Percentiles rank a stretch among this genome's conserved stretches.
Evolutionary conservation across 2,113 vertebrate genomes (phyloP).

Genomic region (Ardeotis arabs): DNA sequence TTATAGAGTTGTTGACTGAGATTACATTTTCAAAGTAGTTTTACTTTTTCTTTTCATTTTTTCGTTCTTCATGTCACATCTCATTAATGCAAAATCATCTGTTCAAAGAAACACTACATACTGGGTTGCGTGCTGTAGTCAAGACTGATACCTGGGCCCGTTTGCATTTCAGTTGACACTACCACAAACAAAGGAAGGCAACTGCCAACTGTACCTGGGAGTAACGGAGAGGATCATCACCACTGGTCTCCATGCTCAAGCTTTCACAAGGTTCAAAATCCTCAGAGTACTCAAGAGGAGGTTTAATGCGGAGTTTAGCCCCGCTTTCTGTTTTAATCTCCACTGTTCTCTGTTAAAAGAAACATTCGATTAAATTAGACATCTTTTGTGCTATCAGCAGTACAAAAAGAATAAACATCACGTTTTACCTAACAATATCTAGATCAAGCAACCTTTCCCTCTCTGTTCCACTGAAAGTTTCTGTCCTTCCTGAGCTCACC

Average conservation of each 20-base stretch:
- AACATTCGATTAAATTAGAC: neutral
- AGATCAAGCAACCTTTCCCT: neutral
- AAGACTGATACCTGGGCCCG: accelerated
- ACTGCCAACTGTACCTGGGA: conserved; percentile 64
- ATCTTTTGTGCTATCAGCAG: neutral
- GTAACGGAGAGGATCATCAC: neutral
- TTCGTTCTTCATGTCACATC: neutral
- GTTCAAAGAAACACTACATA: neutral
- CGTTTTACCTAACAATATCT: neutral
- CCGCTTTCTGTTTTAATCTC: conserved; percentile 88
- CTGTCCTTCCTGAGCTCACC: neutral
- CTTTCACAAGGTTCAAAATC: conserved; percentile 85
- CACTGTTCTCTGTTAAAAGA: conserved; percentile 80
- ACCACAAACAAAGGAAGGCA: neutral
- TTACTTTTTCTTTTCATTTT: neutral
- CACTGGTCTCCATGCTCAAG: conserved; percentile 73
- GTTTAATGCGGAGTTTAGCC: conserved; percentile 74
- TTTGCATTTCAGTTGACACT: neutral
- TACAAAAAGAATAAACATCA: neutral
- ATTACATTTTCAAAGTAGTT: neutral
- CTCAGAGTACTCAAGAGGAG: conserved; percentile 80
- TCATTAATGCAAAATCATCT: neutral
- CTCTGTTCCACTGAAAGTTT: neutral
- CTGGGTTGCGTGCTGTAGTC: neutral
- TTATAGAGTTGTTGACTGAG: neutral